Base-by-base conservation (phyloP, 2,113 vertebrate genomes). In the Xerus inauris region DNA sequence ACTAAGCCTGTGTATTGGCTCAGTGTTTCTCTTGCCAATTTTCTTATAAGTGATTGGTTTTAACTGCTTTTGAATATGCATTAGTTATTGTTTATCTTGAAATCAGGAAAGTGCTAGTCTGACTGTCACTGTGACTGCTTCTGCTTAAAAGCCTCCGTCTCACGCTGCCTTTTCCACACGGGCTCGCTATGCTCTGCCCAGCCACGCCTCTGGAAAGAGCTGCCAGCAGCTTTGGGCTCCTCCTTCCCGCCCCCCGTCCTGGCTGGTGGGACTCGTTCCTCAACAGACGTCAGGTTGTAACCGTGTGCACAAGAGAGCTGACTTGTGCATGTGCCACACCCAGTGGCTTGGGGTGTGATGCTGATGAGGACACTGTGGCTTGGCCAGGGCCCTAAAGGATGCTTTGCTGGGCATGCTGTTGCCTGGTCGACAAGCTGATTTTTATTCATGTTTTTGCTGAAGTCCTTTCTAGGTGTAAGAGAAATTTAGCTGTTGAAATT, bases 381-480 rank as follows among this genome's bases (percentile, higher is more conserved):
- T 51, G n/a, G 20, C 45, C 13, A 49, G 47, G 69, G n/a, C 9
- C 64, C 51, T 40, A 12, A 59, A 7, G 28, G 40, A 28, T 32
- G 20, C 26, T 30, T 20, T 14, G 71, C 8, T 8, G 35, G n/a
- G 0, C 1, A 1, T 3, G 6, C 26, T n/a, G 1, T 20, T 62
- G 1, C 2, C 40, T 51, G 6, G 3, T 67, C 22, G 40, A 65
- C 71, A 77, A 77, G 38, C 22, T 35, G 30, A 40, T 38, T 45
- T 83, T 76, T 24, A n/a, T 62, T 42, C 2, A 42, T 38, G 57
- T 20, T 92, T 64, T 75, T 51, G 19, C 69, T 64, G 13, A 16
- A 40, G 17, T 73, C 24, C 40, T 10, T 38, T 40, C 19, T 47
- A 10, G 45, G 35, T 19, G 38, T 51, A 81, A 38, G 67, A 76